Evolutionary conservation across 2,113 vertebrate species (phyloP).

Genomic region (Paratilapia polleni): DNA sequence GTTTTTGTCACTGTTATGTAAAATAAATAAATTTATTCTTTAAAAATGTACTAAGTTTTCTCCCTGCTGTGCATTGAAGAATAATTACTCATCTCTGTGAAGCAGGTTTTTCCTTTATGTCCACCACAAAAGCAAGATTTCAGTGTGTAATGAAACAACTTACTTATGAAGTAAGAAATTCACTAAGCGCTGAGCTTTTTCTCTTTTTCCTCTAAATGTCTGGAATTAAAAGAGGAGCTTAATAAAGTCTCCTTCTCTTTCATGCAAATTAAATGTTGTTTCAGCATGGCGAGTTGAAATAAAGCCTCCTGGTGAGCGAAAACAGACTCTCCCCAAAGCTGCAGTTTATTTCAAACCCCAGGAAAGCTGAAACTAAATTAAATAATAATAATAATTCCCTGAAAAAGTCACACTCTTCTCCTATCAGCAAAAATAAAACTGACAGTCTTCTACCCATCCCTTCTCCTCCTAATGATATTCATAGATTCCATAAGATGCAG

Average conservation of each 20-base stretch:
- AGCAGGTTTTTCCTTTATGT: neutral
- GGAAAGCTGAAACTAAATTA: neutral
- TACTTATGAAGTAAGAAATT: neutral
- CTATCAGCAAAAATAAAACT: slow-evolving; percentile 11
- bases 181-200: neutral
- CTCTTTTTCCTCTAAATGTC: neutral
- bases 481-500: slow-evolving; percentile 2
- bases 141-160: neutral
- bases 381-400: neutral
- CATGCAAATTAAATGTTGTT: slow-evolving; percentile 1
- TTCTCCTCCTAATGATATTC: neutral
- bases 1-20: neutral
- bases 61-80: neutral
- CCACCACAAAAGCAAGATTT: neutral
- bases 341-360: neutral
- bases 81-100: too few species aligned
- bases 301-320: neutral
- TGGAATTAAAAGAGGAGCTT: neutral
- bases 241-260: neutral
- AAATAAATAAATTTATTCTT: neutral
- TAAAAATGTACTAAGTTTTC: neutral
- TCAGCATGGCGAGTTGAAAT: slow-evolving; percentile 1
- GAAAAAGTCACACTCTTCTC: neutral
- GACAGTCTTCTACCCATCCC: neutral
- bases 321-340: neutral